Evolutionary conservation across 53 echinoderm and acorn worm genomes (phyloP).

Genomic region (Zoroaster sp.): DNA sequence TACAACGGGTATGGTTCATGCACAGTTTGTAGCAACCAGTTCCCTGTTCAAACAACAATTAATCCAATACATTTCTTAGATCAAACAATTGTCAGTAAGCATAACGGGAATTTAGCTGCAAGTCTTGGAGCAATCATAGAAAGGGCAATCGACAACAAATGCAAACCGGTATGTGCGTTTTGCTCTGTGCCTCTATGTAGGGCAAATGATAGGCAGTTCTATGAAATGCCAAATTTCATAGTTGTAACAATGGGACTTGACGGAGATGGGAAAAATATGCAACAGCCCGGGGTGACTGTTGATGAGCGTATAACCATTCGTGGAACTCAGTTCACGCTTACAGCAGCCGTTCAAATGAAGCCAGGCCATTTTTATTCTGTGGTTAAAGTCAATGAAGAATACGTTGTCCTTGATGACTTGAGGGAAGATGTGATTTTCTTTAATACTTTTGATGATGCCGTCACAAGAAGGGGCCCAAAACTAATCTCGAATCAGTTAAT

Average conservation of each 20-base stretch:
- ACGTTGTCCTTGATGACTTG: background rate
- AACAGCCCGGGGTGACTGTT: background rate
- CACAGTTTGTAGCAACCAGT: background rate
- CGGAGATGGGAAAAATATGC: background rate
- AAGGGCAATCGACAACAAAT: background rate
- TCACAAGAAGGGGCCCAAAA: background rate
- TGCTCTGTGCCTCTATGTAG: background rate
- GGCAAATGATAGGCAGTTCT: background rate
- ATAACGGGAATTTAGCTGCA: background rate
- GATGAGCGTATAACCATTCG: background rate
- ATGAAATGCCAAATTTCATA: constrained; percentile 12
- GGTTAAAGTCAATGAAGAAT: background rate
- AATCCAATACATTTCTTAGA: background rate
- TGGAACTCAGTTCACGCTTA: background rate
- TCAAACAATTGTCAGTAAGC: background rate
- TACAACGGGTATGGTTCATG: constrained; percentile 12
- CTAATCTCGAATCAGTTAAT: background rate
- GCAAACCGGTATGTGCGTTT: background rate
- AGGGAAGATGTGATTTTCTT: background rate
- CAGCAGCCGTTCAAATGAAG: constrained; percentile 30
- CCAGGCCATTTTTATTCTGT: background rate
- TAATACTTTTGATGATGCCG: background rate
- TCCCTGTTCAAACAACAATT: background rate
- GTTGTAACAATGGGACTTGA: constrained; percentile 7
- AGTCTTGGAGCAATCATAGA: background rate